Base-by-base conservation (phyloP, 2,888 invertebrate genomes). In the Plusia festucae region DNA sequence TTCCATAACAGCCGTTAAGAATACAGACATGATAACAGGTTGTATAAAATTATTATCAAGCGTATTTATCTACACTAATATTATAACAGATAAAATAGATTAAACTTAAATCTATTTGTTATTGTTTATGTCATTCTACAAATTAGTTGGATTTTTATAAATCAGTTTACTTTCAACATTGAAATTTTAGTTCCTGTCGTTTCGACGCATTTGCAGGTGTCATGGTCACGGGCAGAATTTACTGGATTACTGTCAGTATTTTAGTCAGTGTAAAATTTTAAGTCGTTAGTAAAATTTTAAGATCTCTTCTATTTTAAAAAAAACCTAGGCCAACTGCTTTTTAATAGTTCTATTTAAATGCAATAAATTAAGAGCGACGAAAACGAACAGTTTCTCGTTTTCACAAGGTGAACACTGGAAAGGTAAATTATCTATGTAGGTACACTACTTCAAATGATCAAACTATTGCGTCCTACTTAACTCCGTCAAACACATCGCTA, bases 151-250 rank as follows among this genome's bases (percentile, higher is more conserved):
- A 53, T 34, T 68, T 68, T 76, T 59, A 79, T n/a, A n/a, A n/a
- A n/a, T 66, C 61, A 56, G 67, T 82, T 80, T 80, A 82, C 82
- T 80, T 79, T 80, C 68, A 65, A 60, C 53, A 56, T 72, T 53
- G 52, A 70, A 70, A 70, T 68, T 55, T n/a, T n/a, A n/a, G n/a
- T n/a, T n/a, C n/a, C n/a, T n/a, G n/a, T n/a, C n/a, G n/a, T n/a
- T n/a, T n/a, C n/a, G n/a, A n/a, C n/a, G n/a, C n/a, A n/a, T n/a
- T n/a, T n/a, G n/a, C n/a, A n/a, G n/a, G n/a, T n/a, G n/a, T n/a
- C n/a, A n/a, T n/a, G n/a, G n/a, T n/a, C n/a, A n/a, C n/a, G n/a
- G n/a, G n/a, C n/a, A n/a, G n/a, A n/a, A n/a, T n/a, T n/a, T n/a
- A n/a, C n/a, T n/a, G n/a, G n/a, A n/a, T n/a, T n/a, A n/a, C n/a